Evolutionary conservation across 2,797 vertebrate genomes (phyloP), one percentile per base, ranked within the genome.

Genomic region (Tenualosa ilisha): DNA sequence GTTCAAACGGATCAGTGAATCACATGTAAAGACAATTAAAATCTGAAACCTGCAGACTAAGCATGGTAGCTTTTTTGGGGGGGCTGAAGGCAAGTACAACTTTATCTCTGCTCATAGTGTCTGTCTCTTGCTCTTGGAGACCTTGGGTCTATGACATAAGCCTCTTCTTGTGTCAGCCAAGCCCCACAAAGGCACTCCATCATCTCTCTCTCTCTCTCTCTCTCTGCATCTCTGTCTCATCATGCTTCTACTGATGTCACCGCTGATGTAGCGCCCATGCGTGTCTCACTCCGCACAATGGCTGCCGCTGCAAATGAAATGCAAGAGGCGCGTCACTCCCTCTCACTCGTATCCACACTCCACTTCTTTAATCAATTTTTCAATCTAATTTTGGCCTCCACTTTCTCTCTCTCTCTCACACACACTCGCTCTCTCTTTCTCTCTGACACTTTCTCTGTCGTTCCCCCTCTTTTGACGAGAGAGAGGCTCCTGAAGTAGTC

Each of bases 321-420:
- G 86, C 31, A 79, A 81, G 63, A 68, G 63, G 63, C 63, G 15
- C 24, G 63, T 26, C 86, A 37, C 65, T 49, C 4, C 49, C 72
- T 84, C 53, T 79, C 81, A 85, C 84, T 53, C 65, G 50, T 65
- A 83, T 85, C 86, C 81, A 83, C 72, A 65, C 84, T 86, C 59
- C 59, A 65, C 49, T 72, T 79, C 81, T 88, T 87, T 88, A 84
- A 91, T 91, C 86, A 85, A 89, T 91, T 88, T 84, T 88, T 86
- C 85, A 88, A 89, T 90, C 88, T 90, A 87, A 91, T 89, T 91
- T 88, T 84, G 85, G 65, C 86, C 83, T 53, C 81, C 51, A 83
- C 59, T 82, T 72, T 83, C 82, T 85, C 49, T 15, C 4, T 53
- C n/a, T 65, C 7, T 4, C n/a, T 8, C 40, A 50, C 46, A 50